Evolutionary conservation across 2,113 vertebrate species (phyloP).

Genomic region (Polyodon spathula): DNA sequence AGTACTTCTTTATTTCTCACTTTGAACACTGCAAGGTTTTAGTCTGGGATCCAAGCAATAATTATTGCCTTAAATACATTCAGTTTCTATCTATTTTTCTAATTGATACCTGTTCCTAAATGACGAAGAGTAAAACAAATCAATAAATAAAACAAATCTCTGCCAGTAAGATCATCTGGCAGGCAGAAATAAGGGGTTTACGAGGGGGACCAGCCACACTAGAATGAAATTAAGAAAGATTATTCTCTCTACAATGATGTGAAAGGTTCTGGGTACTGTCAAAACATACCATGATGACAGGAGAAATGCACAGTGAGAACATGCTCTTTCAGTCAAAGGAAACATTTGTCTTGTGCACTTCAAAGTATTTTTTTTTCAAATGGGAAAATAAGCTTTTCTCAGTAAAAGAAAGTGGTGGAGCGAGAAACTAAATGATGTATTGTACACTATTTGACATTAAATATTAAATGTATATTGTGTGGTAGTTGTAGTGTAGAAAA

Average conservation of each 20-base stretch:
- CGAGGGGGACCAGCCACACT: slow-evolving; percentile 30
- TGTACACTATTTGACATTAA: too few species aligned
- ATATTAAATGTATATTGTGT: too few species aligned
- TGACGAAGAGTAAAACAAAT: slow-evolving; percentile 41
- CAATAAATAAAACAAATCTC: slow-evolving; percentile 34
- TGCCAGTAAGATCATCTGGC: background rate
- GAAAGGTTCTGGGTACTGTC: slow-evolving; percentile 40
- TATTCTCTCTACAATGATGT: slow-evolving; percentile 20
- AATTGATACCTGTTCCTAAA: slow-evolving; percentile 44
- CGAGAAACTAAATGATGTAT: too few species aligned
- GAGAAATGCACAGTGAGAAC: slow-evolving; percentile 32
- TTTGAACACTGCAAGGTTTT: slow-evolving; percentile 26
- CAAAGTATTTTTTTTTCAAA: slow-evolving; percentile 52
- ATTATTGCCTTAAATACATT: slow-evolving; percentile 24
- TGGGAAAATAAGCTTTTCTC: slow-evolving; percentile 51
- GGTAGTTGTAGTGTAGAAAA: too few species aligned
- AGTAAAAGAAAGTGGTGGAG: too few species aligned
- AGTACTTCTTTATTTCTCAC: slow-evolving; percentile 17
- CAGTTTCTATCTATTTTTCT: slow-evolving; percentile 25
- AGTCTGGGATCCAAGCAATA: slow-evolving; percentile 28
- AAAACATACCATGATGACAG: slow-evolving; percentile 38
- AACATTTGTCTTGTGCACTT: slow-evolving; percentile 61
- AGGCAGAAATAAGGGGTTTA: slow-evolving; percentile 30
- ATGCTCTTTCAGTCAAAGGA: slow-evolving; percentile 35
- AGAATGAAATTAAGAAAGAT: slow-evolving; percentile 30